Conservation (phyloP, 1,140 invertebrate genomes). For the Dufourea novaeangliae region DNA sequence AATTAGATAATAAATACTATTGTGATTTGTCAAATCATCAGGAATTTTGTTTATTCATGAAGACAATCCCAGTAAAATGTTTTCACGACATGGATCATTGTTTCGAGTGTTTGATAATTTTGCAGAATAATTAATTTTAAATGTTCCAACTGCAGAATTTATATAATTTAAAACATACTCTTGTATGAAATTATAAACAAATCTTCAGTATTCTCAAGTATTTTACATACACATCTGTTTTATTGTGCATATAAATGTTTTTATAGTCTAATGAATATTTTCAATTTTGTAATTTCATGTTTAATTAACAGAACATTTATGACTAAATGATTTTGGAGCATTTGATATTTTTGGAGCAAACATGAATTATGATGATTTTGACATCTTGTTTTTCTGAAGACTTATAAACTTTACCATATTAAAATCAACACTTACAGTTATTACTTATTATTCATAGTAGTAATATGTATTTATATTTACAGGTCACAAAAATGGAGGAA, state of each 20-base stretch:
- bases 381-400: too few relatives aligned
- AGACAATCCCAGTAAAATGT: not conserved
- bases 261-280: not conserved
- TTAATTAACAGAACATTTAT: not conserved
- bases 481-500: constrained; percentile 72
- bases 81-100: not conserved
- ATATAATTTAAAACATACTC: not conserved
- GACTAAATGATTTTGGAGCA: not conserved
- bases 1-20: not conserved
- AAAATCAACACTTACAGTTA: not conserved
- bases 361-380: too few relatives aligned
- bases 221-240: not conserved
- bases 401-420: not conserved
- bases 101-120: not conserved
- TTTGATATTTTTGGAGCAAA: not conserved
- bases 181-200: not conserved
- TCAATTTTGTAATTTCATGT: not conserved
- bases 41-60: constrained; percentile 4
- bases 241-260: not conserved
- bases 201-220: not conserved
- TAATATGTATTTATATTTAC: constrained; percentile 7
- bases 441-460: not conserved
- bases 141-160: not conserved
- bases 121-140: not conserved
- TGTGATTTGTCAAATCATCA: not conserved